phyloP scores from a whole-genome alignment of 2,888 invertebrate genomes.

The Plusia festucae region DNA sequence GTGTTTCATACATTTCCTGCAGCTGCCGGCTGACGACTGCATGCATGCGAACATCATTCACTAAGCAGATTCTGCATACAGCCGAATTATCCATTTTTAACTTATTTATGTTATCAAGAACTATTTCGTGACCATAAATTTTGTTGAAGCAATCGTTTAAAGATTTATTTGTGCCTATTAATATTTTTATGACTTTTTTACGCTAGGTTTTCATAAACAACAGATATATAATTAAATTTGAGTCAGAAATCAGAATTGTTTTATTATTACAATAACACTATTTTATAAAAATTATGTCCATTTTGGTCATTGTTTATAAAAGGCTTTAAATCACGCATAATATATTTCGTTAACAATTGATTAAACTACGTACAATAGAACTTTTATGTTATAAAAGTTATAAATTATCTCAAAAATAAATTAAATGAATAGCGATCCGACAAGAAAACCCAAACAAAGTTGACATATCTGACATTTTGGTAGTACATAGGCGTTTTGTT shows the following conservation, averaged over 20 bases:
- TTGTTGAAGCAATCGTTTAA: too few relatives aligned
- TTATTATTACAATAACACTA: background rate
- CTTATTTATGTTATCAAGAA: too few relatives aligned
- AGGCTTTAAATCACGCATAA: background rate
- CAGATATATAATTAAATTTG: too few relatives aligned
- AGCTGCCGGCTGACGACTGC: constrained; percentile 60
- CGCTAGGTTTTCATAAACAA: too few relatives aligned
- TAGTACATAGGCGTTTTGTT: too few relatives aligned
- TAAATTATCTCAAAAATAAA: background rate
- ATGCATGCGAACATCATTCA: constrained; percentile 55
- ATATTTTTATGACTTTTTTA: too few relatives aligned
- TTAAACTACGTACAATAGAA: too few relatives aligned
- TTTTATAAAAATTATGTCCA: background rate
- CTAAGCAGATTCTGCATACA: constrained; percentile 69
- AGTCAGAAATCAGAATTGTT: background rate
- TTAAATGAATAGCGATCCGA: background rate
- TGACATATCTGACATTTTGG: too few relatives aligned
- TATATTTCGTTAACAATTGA: background rate
- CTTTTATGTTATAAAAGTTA: background rate
- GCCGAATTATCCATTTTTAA: constrained; percentile 57
- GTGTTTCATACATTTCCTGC: constrained; percentile 69
- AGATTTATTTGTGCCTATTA: background rate
- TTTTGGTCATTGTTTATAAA: background rate
- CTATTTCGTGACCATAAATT: too few relatives aligned
- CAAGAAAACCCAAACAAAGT: background rate